A percentile compares a stretch with the other conserved stretches of the same genome.
These are phyloP conservation scores for Nemoura dubitans DNA, from an alignment of 2,888 invertebrate species.

Conservation along the genomic window DNA sequence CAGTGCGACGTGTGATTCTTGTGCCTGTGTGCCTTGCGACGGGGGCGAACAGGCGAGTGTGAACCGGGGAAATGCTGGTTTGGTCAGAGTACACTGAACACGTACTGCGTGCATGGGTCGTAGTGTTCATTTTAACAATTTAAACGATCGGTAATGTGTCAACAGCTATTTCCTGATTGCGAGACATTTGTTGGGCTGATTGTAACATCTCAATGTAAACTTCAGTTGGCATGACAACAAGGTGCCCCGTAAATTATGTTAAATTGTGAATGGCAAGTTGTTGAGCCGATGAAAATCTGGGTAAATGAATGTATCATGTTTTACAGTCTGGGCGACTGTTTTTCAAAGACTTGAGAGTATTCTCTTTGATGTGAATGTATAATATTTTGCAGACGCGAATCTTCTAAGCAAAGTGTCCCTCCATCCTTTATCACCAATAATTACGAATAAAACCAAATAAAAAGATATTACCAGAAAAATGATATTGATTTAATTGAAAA, in stretches of 20 bases:
- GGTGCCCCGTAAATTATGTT: not conserved
- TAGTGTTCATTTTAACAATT: not conserved
- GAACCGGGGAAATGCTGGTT: too few species aligned
- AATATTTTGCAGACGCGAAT: not conserved
- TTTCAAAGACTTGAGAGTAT: not conserved
- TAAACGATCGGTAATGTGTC: not conserved
- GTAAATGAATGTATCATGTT: not conserved
- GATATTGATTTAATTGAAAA: not conserved
- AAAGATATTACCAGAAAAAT: not conserved
- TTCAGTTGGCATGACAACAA: not conserved
- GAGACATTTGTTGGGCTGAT: not conserved
- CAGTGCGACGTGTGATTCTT: too few species aligned
- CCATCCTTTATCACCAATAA: conserved; percentile 12
- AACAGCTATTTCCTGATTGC: not conserved
- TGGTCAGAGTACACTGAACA: not conserved
- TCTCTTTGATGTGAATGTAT: not conserved
- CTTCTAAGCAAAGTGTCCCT: not conserved
- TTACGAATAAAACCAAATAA: not conserved
- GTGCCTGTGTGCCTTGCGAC: too few species aligned
- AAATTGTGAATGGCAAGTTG: not conserved
- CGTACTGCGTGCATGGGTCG: not conserved
- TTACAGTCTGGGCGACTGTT: not conserved
- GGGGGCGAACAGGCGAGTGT: too few species aligned
- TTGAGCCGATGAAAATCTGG: not conserved
- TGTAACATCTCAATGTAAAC: not conserved